These are phyloP conservation scores for Myotis davidii DNA, from an alignment of 2,113 vertebrate genomes.

Conservation along the genomic window DNA sequence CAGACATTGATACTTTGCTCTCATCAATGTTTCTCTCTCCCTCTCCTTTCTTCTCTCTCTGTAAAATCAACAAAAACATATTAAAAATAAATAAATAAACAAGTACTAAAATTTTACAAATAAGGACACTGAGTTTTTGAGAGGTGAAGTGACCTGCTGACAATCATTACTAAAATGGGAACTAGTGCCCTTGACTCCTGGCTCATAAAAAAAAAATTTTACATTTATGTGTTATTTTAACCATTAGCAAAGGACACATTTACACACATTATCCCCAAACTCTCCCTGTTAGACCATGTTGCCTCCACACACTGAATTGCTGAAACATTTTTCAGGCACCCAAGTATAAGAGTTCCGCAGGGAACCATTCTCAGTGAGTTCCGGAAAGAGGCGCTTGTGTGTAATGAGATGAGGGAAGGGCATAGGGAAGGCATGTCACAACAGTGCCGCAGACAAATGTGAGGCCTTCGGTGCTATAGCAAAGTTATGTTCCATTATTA, in stretches of 20 bases:
- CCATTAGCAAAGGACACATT: background rate
- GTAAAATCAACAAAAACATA: background rate
- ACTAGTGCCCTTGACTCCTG: background rate
- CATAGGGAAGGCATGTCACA: background rate
- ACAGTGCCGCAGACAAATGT: background rate
- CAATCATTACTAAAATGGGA: background rate
- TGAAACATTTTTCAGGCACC: background rate
- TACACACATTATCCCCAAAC: background rate
- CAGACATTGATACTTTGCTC: background rate
- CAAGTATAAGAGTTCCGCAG: background rate
- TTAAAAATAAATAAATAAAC: background rate
- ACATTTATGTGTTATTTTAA: background rate
- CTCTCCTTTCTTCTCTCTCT: background rate
- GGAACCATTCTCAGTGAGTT: background rate
- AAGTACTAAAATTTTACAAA: background rate
- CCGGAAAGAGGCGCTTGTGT: background rate
- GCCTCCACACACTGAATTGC: background rate
- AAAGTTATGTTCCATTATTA: slow-evolving; percentile 42
- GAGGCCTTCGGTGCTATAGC: background rate
- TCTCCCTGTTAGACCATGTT: background rate
- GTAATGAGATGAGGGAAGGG: slow-evolving; percentile 31
- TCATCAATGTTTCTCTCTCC: background rate
- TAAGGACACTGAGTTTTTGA: background rate
- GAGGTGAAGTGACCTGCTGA: background rate
- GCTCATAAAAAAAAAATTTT: background rate